Conservation (phyloP, 2,888 invertebrate genomes). For the Epsilonema sp. region DNA sequence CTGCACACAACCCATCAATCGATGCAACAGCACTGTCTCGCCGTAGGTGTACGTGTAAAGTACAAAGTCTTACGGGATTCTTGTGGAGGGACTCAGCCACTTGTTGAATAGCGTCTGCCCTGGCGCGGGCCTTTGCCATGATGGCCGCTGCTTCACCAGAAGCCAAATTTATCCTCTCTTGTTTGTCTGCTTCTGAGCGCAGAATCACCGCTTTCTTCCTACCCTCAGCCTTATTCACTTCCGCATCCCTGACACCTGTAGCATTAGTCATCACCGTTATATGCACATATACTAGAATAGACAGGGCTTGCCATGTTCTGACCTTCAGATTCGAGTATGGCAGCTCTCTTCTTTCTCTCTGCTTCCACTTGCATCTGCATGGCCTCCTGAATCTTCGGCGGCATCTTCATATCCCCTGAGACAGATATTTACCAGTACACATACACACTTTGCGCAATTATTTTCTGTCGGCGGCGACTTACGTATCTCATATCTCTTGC, state of each 20-base stretch:
- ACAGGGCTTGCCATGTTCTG: too few species aligned
- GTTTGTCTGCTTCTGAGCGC: conserved; percentile 79
- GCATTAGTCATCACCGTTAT: not conserved
- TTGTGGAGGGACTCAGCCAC: conserved; percentile 54
- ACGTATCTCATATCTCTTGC: conserved; percentile 81
- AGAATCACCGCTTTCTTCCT: conserved; percentile 72
- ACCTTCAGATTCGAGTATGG: conserved; percentile 91
- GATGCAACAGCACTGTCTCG: not conserved
- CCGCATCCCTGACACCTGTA: conserved; percentile 39
- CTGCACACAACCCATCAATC: conserved; percentile 21
- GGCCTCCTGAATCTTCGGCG: conserved; percentile 78
- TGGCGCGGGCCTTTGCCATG: conserved; percentile 66
- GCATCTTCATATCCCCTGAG: conserved; percentile 66
- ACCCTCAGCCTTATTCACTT: conserved; percentile 87
- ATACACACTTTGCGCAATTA: too few species aligned
- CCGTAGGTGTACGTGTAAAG: too few species aligned
- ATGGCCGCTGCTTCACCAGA: conserved; percentile 63
- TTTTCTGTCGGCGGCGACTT: too few species aligned
- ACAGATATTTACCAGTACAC: too few species aligned
- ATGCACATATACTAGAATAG: too few species aligned
- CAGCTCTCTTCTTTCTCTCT: conserved; percentile 81
- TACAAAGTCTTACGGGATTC: too few species aligned
- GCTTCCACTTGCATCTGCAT: conserved; percentile 99
- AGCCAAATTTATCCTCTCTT: conserved; percentile 82
- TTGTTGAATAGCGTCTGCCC: conserved; percentile 57